Conservation (phyloP, 2,797 vertebrate genomes). For the Sebastes diploproa region DNA sequence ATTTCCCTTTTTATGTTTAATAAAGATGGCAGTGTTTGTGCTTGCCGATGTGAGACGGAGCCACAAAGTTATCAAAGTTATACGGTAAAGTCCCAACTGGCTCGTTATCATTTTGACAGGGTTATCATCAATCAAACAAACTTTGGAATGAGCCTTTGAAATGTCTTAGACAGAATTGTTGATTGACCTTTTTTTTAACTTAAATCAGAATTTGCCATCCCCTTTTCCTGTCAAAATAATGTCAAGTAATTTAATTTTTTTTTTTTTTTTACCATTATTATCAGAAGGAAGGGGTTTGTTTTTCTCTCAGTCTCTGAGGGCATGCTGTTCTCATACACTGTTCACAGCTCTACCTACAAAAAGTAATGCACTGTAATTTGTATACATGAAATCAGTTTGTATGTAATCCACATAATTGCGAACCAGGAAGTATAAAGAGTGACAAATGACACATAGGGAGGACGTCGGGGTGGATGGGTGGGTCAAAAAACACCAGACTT, state of each 20-base stretch:
- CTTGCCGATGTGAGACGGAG: slow-evolving; percentile 13
- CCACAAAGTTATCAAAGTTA: slow-evolving; percentile 8
- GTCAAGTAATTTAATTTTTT: background rate
- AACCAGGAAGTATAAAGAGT: no score
- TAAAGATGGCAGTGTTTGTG: slow-evolving; percentile 21
- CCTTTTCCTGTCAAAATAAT: background rate
- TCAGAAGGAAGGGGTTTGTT: background rate
- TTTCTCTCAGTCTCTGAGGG: background rate
- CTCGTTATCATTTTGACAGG: background rate
- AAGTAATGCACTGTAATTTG: no score
- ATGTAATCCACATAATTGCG: no score
- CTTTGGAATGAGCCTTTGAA: background rate
- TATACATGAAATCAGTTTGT: no score
- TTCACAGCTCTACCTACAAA: no score
- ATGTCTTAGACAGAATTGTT: background rate
- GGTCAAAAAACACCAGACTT: no score
- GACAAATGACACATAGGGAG: no score
- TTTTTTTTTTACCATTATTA: background rate
- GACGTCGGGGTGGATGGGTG: no score
- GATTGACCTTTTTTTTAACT: background rate
- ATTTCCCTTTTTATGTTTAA: slow-evolving; percentile 30
- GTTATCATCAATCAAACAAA: background rate
- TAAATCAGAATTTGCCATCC: background rate
- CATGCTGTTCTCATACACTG: no score
- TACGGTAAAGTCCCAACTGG: background rate